Evolutionary conservation across 2,888 invertebrate genomes (phyloP).

Genomic region (Pyrrhosoma nymphula): DNA sequence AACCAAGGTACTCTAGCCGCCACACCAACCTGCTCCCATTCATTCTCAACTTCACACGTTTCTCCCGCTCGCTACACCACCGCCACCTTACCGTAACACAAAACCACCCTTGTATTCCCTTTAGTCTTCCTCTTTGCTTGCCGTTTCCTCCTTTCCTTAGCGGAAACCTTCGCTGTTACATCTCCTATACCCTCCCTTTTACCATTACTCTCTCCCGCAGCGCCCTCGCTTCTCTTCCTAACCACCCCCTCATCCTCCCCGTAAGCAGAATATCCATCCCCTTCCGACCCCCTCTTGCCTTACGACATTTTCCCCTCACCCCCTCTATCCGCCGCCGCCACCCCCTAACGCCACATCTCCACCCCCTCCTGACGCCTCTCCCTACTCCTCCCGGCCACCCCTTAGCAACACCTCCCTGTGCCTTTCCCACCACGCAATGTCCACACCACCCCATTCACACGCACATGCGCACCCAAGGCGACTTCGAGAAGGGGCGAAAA

Average conservation of each 20-base stretch:
- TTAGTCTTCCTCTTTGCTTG: not conserved
- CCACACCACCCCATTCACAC: conserved; percentile 20
- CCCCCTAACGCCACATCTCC: not conserved
- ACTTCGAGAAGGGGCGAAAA: not conserved
- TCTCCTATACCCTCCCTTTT: not conserved
- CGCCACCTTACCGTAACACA: not conserved
- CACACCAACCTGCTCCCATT: no score
- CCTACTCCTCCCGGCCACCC: not conserved
- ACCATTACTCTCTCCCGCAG: not conserved
- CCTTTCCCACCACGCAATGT: not conserved
- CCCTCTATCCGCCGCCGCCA: not conserved
- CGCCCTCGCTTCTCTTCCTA: not conserved
- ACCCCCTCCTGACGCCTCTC: not conserved
- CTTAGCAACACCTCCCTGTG: not conserved
- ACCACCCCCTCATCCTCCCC: not conserved
- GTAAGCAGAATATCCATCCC: not conserved
- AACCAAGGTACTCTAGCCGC: no score
- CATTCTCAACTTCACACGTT: not conserved
- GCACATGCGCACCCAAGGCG: conserved; percentile 45
- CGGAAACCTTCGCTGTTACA: conserved; percentile 3
- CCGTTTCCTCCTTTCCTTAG: not conserved
- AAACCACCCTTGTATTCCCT: not conserved
- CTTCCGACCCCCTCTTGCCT: not conserved
- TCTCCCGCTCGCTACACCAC: not conserved
- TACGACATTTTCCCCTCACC: not conserved